A percentile compares a stretch with the other conserved stretches of the same genome.
Conservation (phyloP, 2,113 vertebrate genomes). For the Thomomys bottae region DNA sequence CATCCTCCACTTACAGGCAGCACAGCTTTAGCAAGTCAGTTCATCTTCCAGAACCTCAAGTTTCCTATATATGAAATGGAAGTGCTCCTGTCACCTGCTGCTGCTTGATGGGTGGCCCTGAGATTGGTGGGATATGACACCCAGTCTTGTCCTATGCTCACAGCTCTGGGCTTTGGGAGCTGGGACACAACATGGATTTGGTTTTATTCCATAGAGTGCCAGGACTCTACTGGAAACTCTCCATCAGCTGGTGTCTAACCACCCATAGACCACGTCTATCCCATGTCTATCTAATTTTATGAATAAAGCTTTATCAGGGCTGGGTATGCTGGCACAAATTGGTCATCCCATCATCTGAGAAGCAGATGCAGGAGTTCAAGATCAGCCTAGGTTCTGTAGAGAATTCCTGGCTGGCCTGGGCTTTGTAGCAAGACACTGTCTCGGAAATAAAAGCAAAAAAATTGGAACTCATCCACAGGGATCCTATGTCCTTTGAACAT, state of each 20-base stretch:
- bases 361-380: too few species aligned
- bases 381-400: too few species aligned
- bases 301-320: too few species aligned
- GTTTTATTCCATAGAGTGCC: background rate
- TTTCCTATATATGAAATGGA: background rate
- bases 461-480: background rate
- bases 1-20: background rate
- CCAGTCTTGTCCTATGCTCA: background rate
- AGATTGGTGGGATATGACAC: background rate
- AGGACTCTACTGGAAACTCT: background rate
- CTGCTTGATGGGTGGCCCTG: background rate
- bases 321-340: too few species aligned
- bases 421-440: too few species aligned
- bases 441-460: too few species aligned
- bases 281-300: too few species aligned
- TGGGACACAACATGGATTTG: background rate
- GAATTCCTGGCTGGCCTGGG: too few species aligned
- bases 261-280: too few species aligned
- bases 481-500: background rate
- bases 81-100: background rate
- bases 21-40: background rate
- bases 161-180: background rate
- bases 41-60: background rate
- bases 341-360: too few species aligned
- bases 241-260: background rate